Evolutionary conservation across 1,140 invertebrate genomes (phyloP), one percentile per base, ranked within the genome.

Genomic region (Achatina immaculata): DNA sequence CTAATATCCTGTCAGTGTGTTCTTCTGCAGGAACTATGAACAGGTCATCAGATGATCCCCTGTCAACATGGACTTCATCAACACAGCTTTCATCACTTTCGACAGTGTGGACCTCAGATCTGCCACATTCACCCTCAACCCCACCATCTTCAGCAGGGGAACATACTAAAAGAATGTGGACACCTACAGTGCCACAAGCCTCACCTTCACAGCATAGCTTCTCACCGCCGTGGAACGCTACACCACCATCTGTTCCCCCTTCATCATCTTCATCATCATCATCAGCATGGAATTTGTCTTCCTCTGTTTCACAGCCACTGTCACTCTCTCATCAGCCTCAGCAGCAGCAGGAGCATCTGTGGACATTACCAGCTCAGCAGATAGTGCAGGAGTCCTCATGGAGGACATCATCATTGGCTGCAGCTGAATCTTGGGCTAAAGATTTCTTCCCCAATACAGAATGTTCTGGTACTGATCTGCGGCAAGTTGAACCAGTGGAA

Each of bases 341-440:
- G 36, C 38, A 42, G 1, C 21, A 71, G 24, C 68, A 71, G 21
- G 16, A 51, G 72, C 72, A 68, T 11, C 24, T 43, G 34, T 45
- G 31, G 71, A 24, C 71, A 19, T 31, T 21, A 45, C 14, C 71
- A 34, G 24, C 68, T 40, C 68, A 40, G 24, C 68, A 43, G 48
- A 48, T 43, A 73, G 28, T 31, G 9, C 71, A 73, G 34, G 71
- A 73, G 14, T 16, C 71, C 7, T 6, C 71, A 14, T 73, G 71
- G 71, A 73, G 71, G 6, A 48, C 71, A 24, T 43, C 74, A 31
- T 24, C 74, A 14, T 76, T 34, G 9, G 55, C 43, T 19, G 55
- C 36, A 2, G 36, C 42, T 21, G 76, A 78, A 42, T 68, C 58
- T 11, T 78, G 76, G 76, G 68, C 62, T 34, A 78, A 78, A 68